Base-by-base conservation (phyloP, 2,113 vertebrate species). In the Platichthys flesus region DNA sequence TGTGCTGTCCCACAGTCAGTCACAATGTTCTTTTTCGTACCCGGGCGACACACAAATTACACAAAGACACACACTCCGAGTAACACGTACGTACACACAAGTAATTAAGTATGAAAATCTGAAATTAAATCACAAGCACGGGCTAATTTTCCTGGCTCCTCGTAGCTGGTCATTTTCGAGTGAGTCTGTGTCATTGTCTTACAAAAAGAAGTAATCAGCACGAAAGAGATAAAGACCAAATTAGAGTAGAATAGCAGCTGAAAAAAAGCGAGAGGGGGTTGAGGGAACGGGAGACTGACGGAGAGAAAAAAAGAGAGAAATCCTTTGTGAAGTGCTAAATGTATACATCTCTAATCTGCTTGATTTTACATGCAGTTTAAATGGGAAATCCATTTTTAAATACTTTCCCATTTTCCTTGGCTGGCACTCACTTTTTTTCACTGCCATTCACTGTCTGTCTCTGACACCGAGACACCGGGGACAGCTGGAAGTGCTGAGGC, bases 61-160 rank as follows among this genome's bases (percentile, higher is more conserved):
- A 49, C 45, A 49, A 31, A 31, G 40, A 13, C 45, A 49, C 45
- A 49, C 45, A 49, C 52, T 45, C 31, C 54, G 55, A 40, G 57
- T 57, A 21, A 59, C 24, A 74, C 52, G 57, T 13, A 63, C 49
- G 65, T 67, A 51, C 40, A 40, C 23, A 26, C 21, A 55, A 77
- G 73, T 75, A 88, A 90, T 91, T 90, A 88, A 67, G 77, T 61
- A 51, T 56, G 72, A 77, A 82, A 88, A 92, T 90, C 78, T 88
- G 67, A 88, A 86, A 88, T 89, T 35, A 89, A 90, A 90, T 91
- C 91, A 87, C 70, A 85, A 85, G 79, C 74, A 70, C 28, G 35
- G 23, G 51, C 70, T 87, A 71, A 88, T 90, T 89, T 87, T 78
- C 82, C 72, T 69, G 57, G 45, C 60, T 69, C 37, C 58, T 79